These are phyloP conservation scores for Gobio occitaniae DNA, from an alignment of 2,797 vertebrate species.

Conservation along the genomic window DNA sequence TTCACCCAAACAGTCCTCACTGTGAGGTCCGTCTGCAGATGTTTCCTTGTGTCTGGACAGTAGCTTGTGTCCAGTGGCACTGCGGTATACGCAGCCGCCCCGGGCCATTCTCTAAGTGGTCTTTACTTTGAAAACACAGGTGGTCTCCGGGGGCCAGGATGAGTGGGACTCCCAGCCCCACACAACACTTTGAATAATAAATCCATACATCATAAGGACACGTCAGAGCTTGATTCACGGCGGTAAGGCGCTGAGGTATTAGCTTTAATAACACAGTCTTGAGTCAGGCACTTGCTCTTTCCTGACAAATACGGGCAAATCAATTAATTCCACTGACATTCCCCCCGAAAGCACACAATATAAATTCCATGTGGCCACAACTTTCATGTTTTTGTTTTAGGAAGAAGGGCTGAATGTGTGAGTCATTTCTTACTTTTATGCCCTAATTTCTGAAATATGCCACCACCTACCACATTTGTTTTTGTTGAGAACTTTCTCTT, in stretches of 20 bases:
- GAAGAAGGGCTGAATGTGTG: slow-evolving; percentile 38
- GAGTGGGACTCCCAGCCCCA: slow-evolving; percentile 64
- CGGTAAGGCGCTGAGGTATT: slow-evolving; percentile 77
- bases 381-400: slow-evolving; percentile 65
- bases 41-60: slow-evolving; percentile 71
- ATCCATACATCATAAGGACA: slow-evolving; percentile 79
- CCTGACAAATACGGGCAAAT: slow-evolving; percentile 80
- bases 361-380: slow-evolving; percentile 66
- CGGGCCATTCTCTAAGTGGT: slow-evolving; percentile 84
- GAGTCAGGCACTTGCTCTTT: slow-evolving; percentile 76
- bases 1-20: slow-evolving; percentile 55
- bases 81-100: slow-evolving; percentile 75
- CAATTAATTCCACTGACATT: slow-evolving; percentile 78
- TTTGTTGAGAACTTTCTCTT: slow-evolving; percentile 56
- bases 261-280: slow-evolving; percentile 83
- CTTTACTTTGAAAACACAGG: slow-evolving; percentile 85
- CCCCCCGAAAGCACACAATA: slow-evolving; percentile 66
- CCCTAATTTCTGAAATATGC: slow-evolving; percentile 62
- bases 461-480: slow-evolving; percentile 57
- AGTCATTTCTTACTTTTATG: slow-evolving; percentile 49
- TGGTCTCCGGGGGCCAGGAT: slow-evolving; percentile 73
- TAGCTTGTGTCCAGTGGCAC: slow-evolving; percentile 75
- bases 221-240: slow-evolving; percentile 81
- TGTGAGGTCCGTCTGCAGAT: slow-evolving; percentile 64
- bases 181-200: slow-evolving; percentile 79